phyloP scores from a whole-genome alignment of 2,888 invertebrate species.

The Phortica magna region DNA sequence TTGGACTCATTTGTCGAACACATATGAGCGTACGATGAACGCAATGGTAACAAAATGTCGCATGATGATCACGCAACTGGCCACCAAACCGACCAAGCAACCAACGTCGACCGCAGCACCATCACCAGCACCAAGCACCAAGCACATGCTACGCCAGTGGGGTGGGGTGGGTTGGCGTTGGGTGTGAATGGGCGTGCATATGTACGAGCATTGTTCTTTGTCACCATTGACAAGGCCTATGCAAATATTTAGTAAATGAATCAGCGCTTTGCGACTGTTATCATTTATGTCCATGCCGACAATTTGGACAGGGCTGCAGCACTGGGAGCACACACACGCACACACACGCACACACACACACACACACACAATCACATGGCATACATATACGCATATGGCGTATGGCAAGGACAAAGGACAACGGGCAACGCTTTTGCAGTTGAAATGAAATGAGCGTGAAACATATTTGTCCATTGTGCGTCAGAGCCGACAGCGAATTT shows the following conservation, averaged over 20 bases:
- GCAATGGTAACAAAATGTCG: neutral
- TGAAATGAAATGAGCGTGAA: slow-evolving; percentile 13
- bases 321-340: slow-evolving; percentile 9
- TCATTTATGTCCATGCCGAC: slow-evolving; percentile 64
- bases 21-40: slow-evolving; percentile 23
- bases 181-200: neutral
- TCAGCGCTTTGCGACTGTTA: slow-evolving; percentile 73
- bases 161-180: no score
- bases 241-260: slow-evolving; percentile 76
- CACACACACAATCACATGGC: slow-evolving; percentile 13
- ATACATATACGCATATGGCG: neutral
- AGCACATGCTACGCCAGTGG: no score
- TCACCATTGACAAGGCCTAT: slow-evolving; percentile 73
- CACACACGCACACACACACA: slow-evolving; percentile 15
- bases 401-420: neutral
- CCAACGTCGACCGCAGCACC: neutral
- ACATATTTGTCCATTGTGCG: slow-evolving; percentile 25
- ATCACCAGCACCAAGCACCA: no score
- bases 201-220: slow-evolving; percentile 49
- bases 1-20: slow-evolving; percentile 35
- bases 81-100: neutral
- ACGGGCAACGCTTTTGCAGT: slow-evolving; percentile 6
- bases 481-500: slow-evolving; percentile 68
- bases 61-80: slow-evolving; percentile 25
- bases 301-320: slow-evolving; percentile 40